Conservation (phyloP, 2,797 vertebrate genomes). For the Catharus ustulatus region DNA sequence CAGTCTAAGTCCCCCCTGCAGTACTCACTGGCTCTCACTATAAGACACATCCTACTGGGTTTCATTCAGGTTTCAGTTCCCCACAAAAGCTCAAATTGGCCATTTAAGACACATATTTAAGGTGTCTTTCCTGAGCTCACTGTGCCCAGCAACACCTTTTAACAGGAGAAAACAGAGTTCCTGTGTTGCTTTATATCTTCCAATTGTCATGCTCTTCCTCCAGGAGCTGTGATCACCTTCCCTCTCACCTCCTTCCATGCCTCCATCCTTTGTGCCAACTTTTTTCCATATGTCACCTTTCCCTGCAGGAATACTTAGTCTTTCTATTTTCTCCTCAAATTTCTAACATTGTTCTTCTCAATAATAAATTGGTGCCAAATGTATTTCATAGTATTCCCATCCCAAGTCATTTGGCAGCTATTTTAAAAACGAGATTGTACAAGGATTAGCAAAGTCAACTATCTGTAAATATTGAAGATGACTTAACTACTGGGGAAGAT, state of each 20-base stretch:
- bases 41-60: not conserved
- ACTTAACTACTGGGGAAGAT: not conserved
- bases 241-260: not conserved
- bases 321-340: not conserved
- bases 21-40: not conserved
- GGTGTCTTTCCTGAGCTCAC: not conserved
- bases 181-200: not conserved
- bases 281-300: not conserved
- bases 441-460: conserved; percentile 3
- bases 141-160: not conserved
- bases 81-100: not conserved
- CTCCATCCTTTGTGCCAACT: not conserved
- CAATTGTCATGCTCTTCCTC: not conserved
- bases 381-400: not conserved
- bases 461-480: not conserved
- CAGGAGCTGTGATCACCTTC: not conserved
- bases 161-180: not conserved
- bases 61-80: not conserved
- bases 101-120: not conserved
- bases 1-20: not conserved
- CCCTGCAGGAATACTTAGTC: not conserved
- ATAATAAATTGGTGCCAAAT: not conserved
- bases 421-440: not conserved
- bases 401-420: not conserved
- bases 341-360: not conserved